phyloP scores from a whole-genome alignment of 2,113 vertebrate genomes.

The Oplegnathus fasciatus region DNA sequence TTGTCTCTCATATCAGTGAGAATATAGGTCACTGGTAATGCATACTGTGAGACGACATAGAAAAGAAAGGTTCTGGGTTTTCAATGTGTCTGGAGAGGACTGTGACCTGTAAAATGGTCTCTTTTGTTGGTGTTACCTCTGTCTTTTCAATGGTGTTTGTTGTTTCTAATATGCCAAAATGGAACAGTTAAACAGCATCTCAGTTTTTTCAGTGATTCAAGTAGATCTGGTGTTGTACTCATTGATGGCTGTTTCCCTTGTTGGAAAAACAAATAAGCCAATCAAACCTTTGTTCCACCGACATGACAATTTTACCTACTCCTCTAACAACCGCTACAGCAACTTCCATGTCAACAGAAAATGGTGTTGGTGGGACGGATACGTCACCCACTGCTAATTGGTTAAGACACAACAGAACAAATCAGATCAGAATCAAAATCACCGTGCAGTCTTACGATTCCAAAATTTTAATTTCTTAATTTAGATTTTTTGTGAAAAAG shows the following conservation, averaged over 20 bases:
- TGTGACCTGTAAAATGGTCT: not conserved
- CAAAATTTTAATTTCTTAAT: too few species aligned
- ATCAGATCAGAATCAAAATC: too few species aligned
- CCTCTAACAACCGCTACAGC: too few species aligned
- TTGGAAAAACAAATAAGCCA: too few species aligned
- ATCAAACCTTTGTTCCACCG: too few species aligned
- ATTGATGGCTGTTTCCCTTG: not conserved
- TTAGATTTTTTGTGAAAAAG: too few species aligned
- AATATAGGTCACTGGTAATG: constrained; percentile 43
- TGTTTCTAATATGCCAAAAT: not conserved
- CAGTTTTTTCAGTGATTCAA: not conserved
- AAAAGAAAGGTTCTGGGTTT: constrained; percentile 37
- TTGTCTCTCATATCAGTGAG: constrained; percentile 31
- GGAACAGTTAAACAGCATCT: not conserved
- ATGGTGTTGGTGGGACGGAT: not conserved
- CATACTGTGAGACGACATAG: constrained; percentile 33
- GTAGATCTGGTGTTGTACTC: not conserved
- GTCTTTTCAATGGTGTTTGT: not conserved
- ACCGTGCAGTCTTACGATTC: too few species aligned
- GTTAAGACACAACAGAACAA: not conserved
- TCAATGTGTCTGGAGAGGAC: not conserved
- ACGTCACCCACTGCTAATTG: not conserved
- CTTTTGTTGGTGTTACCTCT: not conserved
- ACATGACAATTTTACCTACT: too few species aligned
- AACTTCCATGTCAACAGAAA: too few species aligned